Percentiles rank a stretch among this genome's conserved stretches.
phyloP scores from a whole-genome alignment of 2,888 invertebrate genomes.

The Baronia brevicornis region DNA sequence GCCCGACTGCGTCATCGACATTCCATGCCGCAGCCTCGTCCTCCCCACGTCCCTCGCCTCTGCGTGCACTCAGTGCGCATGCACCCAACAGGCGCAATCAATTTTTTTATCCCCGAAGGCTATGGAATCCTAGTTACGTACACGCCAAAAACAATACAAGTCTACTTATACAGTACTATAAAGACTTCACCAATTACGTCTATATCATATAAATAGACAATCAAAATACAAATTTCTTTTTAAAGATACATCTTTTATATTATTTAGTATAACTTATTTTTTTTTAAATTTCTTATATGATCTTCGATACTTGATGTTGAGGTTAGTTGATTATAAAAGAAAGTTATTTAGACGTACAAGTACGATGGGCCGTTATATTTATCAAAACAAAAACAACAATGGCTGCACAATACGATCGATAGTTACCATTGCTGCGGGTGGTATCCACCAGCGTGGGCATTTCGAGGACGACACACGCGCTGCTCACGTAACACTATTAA shows the following conservation, averaged over 20 bases:
- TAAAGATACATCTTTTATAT: no score
- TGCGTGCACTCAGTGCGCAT: conserved; percentile 59
- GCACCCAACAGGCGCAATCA: conserved; percentile 51
- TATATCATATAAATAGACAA: no score
- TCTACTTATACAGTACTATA: neutral
- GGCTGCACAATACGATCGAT: conserved; percentile 62
- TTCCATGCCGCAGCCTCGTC: conserved; percentile 54
- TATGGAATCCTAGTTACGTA: neutral
- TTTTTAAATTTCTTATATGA: no score
- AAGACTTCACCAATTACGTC: neutral
- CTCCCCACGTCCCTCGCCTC: conserved; percentile 32
- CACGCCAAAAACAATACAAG: conserved; percentile 1
- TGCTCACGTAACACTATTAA: conserved; percentile 44
- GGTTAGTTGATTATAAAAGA: no score
- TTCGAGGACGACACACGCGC: conserved; percentile 30
- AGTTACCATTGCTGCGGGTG: conserved; percentile 62
- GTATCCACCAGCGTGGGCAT: conserved; percentile 62
- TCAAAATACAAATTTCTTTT: no score
- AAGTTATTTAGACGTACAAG: no score
- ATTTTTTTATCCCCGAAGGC: conserved; percentile 33
- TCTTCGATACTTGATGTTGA: no score
- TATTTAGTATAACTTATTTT: no score
- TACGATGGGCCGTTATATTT: no score
- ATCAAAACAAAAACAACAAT: conserved; percentile 31
- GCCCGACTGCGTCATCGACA: conserved; percentile 68